These are phyloP conservation scores for Lycophotia porphyrea DNA, from an alignment of 2,888 invertebrate species.

Conservation along the genomic window DNA sequence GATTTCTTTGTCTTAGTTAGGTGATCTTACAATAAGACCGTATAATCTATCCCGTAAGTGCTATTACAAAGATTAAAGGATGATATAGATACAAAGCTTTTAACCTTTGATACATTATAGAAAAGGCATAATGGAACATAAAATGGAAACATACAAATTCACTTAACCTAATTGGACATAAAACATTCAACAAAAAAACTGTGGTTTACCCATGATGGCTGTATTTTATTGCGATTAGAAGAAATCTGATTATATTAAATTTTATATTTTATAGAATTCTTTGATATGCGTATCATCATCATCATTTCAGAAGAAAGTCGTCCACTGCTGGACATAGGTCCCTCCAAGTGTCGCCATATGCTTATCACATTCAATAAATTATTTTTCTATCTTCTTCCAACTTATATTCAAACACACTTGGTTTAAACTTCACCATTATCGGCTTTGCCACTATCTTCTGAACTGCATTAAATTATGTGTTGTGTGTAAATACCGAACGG, in stretches of 20 bases:
- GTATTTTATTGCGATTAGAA: neutral
- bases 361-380: neutral
- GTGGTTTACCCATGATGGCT: slow-evolving; percentile 12
- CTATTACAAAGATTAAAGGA: slow-evolving; percentile 16
- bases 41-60: neutral
- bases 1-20: neutral
- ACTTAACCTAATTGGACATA: slow-evolving; percentile 42
- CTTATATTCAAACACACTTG: neutral
- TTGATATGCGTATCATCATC: too few species aligned
- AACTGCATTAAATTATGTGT: neutral
- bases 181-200: slow-evolving; percentile 21
- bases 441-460: neutral
- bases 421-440: too few species aligned
- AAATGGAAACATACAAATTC: slow-evolving; percentile 35
- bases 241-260: neutral
- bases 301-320: too few species aligned
- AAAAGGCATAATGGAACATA: slow-evolving; percentile 13
- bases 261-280: too few species aligned
- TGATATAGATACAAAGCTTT: slow-evolving; percentile 16
- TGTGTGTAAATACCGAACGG: neutral
- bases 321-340: too few species aligned
- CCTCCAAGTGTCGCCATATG: too few species aligned
- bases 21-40: neutral
- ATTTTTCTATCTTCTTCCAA: neutral
- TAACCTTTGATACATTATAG: neutral